These are phyloP conservation scores for Scomber japonicus DNA, from an alignment of 2,113 vertebrate genomes.

Conservation along the genomic window DNA sequence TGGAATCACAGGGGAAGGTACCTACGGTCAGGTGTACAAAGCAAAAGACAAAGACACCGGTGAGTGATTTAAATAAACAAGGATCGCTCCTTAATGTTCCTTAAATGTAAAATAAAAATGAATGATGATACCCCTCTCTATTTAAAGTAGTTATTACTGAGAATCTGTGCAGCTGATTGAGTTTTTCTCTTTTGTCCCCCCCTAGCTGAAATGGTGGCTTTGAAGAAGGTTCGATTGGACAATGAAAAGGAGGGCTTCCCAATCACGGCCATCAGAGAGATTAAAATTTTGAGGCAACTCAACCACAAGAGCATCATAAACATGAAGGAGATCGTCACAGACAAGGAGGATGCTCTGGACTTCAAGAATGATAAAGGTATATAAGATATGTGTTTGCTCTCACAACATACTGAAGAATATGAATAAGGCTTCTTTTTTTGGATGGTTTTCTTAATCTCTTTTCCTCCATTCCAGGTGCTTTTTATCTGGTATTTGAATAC, in stretches of 20 bases:
- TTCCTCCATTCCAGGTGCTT: constrained; percentile 86
- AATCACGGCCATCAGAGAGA: constrained; percentile 97
- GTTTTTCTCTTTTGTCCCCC: not conserved
- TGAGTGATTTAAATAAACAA: constrained; percentile 64
- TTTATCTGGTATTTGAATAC: constrained; percentile 99
- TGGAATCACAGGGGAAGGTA: constrained; percentile 97
- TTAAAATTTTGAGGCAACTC: constrained; percentile 96
- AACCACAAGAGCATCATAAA: constrained; percentile 98
- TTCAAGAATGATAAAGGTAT: constrained; percentile 98
- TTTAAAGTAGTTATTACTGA: not conserved
- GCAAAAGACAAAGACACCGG: constrained; percentile 99
- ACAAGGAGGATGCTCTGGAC: constrained; percentile 98
- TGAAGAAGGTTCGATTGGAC: constrained; percentile 98
- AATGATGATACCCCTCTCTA: too few relatives aligned
- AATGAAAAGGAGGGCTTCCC: constrained; percentile 99
- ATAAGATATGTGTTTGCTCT: constrained; percentile 7
- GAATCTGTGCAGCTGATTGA: not conserved
- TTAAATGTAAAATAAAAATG: not conserved
- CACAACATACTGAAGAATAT: not conserved
- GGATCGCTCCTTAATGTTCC: not conserved
- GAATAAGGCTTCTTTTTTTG: not conserved
- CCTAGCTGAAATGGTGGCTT: constrained; percentile 94
- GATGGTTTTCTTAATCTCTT: not conserved
- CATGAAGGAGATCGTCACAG: constrained; percentile 99
- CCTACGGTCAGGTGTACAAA: constrained; percentile 99